Evolutionary conservation across 2,113 vertebrate species (phyloP), one percentile per base, ranked within the genome.

Genomic region (Enhydra lutris): DNA sequence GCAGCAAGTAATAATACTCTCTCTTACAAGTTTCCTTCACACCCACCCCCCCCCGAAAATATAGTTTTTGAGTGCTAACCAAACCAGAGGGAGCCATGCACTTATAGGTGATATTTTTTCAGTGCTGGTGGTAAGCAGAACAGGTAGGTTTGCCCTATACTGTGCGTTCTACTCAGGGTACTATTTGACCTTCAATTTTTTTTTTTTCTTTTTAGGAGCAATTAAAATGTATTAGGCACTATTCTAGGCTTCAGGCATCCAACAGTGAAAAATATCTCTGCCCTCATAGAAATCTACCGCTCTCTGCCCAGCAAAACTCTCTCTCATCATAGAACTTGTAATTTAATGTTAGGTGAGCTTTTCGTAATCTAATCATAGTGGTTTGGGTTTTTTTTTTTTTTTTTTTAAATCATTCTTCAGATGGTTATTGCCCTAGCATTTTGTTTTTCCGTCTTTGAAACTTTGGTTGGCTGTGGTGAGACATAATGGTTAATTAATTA

Each of bases 401-500:
- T 81, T 59, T 34, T 21, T 84, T 45, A 34, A 74, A 11, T 52
- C 26, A n/a, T 42, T 92, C 11, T 86, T 59, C 59, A n/a, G 67
- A 52, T 10, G 55, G 4, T 89, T 50, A 45, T 13, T 90, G 31
- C 20, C 15, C 17, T 91, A 69, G 3, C 29, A 61, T 63, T 92
- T 95, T 94, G 42, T 42, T 78, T 93, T 94, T 65, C 67, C 55
- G 0, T 78, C 67, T 90, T 91, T 57, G 78, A 84, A 87, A 73
- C 3, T 78, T 96, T 89, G 74, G 52, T 83, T 95, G 94, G 52
- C 45, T 71, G 3, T 74, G 13, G 12, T 78, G 76, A 89, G 18
- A 85, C 52, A 39, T 50, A 52, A 61, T 97, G 31, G 95, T 76
- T 79, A 90, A 94, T 93, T 84, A 71, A 94, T 91, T 79, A 76